Conservation (phyloP, 2,797 vertebrate genomes). For the Pterois miles region DNA sequence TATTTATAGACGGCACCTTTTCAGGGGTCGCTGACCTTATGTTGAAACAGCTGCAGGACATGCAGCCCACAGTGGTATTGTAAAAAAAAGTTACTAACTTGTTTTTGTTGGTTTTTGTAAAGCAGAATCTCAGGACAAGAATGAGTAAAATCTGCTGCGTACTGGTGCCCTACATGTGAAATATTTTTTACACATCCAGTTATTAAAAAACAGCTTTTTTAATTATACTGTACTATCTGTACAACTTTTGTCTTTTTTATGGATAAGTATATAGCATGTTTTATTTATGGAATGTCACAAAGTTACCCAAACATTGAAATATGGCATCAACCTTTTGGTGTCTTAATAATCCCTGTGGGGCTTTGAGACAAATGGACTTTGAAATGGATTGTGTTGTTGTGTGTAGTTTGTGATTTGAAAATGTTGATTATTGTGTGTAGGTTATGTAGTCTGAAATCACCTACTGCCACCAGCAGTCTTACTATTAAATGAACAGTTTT, state of each 20-base stretch:
- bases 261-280: constrained; percentile 87
- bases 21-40: constrained; percentile 84
- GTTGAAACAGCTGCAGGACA: constrained; percentile 95
- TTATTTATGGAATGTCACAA: constrained; percentile 83
- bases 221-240: constrained; percentile 42
- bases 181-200: constrained; percentile 38
- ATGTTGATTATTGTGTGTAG: constrained; percentile 85
- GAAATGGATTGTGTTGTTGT: constrained; percentile 86
- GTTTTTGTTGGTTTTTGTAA: constrained; percentile 29
- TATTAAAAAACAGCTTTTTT: constrained; percentile 5
- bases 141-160: constrained; percentile 62
- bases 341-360: constrained; percentile 92
- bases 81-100: constrained; percentile 63
- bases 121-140: constrained; percentile 75
- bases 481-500: constrained; percentile 87
- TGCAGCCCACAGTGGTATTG: constrained; percentile 90
- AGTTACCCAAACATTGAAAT: constrained; percentile 56
- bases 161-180: constrained; percentile 41
- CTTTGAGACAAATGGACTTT: constrained; percentile 81
- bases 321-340: constrained; percentile 82
- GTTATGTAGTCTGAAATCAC: constrained; percentile 91
- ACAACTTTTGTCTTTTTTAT: constrained; percentile 49
- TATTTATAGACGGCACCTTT: constrained; percentile 88
- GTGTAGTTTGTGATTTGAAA: constrained; percentile 89
- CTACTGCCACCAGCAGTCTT: constrained; percentile 94